Evolutionary conservation across 2,797 vertebrate genomes (phyloP).

Genomic region (Apodemus agrarius): DNA sequence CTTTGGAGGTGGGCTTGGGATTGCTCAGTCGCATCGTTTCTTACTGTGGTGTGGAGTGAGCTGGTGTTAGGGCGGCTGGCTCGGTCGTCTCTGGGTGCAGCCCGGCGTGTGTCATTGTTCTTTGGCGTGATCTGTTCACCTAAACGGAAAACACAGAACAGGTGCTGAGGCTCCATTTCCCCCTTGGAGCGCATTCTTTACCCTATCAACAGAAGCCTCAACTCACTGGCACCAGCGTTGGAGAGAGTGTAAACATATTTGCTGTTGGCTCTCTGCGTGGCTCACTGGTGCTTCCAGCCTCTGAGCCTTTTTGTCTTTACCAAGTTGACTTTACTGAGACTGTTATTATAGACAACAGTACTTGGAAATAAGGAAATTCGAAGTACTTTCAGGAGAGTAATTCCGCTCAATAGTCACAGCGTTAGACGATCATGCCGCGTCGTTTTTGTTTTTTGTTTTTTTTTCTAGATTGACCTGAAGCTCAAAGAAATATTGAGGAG

Average conservation of each 20-base stretch:
- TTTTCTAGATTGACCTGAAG: neutral
- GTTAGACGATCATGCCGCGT: neutral
- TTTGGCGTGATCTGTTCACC: neutral
- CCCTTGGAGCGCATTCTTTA: neutral
- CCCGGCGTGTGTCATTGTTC: neutral
- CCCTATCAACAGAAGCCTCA: neutral
- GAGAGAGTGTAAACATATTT: neutral
- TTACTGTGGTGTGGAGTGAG: neutral
- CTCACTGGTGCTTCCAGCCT: neutral
- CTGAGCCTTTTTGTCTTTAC: neutral
- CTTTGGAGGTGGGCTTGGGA: neutral
- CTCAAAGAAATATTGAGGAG: neutral
- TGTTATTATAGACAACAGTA: neutral
- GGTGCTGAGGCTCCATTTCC: constrained; percentile 13
- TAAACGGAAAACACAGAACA: neutral
- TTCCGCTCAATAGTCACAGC: neutral
- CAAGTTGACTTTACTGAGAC: neutral
- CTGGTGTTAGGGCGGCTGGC: neutral
- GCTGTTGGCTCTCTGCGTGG: neutral
- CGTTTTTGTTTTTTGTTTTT: too few relatives aligned
- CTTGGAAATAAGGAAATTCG: neutral
- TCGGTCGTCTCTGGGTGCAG: neutral
- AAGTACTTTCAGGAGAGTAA: neutral
- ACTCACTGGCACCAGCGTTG: neutral
- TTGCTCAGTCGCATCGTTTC: neutral